Evolutionary conservation across 2,113 vertebrate genomes (phyloP).

Genomic region (Candoia aspera): DNA sequence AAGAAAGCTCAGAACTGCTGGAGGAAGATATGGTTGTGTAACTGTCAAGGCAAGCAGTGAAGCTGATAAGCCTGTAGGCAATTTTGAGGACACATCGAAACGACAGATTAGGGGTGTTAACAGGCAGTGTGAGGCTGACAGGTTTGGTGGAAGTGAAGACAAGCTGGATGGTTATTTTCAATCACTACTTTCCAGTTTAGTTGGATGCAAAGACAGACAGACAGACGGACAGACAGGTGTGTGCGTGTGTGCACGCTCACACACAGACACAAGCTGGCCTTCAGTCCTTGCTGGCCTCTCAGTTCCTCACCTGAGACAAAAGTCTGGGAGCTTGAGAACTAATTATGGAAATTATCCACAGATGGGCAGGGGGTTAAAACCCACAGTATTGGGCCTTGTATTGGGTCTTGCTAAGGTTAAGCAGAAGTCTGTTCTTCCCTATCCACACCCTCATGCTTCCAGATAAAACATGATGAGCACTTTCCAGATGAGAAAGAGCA

Average conservation of each 20-base stretch:
- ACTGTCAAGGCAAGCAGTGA: background rate
- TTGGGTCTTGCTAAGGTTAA: background rate
- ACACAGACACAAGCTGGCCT: background rate
- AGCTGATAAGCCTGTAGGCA: background rate
- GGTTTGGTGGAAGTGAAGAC: conserved; percentile 17
- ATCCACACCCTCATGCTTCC: background rate
- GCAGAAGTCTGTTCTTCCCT: background rate
- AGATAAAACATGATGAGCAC: background rate
- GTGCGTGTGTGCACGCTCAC: background rate
- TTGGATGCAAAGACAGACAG: background rate
- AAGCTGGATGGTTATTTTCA: conserved; percentile 27
- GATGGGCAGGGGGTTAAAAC: background rate
- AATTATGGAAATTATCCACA: background rate
- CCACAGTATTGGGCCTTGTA: background rate
- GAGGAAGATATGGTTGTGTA: background rate
- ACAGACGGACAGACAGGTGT: background rate
- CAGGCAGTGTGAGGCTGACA: conserved; percentile 17
- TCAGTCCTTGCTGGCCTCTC: background rate
- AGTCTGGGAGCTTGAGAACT: background rate
- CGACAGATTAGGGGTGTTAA: background rate
- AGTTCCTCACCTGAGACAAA: conserved; percentile 6
- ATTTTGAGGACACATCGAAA: rapidly evolving
- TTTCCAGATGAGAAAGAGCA: background rate
- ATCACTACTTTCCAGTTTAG: conserved; percentile 6
- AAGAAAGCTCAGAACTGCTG: background rate